Percentiles rank a stretch among this genome's conserved stretches.
phyloP scores from a whole-genome alignment of 2,113 vertebrate genomes.

The Orycteropus afer region DNA sequence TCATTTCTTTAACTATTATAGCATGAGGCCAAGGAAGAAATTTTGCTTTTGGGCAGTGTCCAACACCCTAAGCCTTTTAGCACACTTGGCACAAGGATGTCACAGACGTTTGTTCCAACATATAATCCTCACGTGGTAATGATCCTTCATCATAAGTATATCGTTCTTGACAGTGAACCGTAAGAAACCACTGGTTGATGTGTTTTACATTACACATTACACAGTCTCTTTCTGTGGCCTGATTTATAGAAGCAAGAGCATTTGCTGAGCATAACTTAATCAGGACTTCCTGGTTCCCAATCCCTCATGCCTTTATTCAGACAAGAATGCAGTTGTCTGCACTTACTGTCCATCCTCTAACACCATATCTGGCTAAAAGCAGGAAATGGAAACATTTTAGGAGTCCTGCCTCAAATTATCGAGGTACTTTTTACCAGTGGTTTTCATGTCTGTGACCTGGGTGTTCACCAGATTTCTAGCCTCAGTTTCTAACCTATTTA shows the following conservation, averaged over 20 bases:
- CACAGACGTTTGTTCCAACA: background rate
- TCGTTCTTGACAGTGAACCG: constrained; percentile 46
- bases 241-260: constrained; percentile 4
- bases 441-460: background rate
- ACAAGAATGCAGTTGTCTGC: background rate
- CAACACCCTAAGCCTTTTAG: constrained; percentile 31
- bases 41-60: constrained; percentile 37
- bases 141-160: constrained; percentile 20
- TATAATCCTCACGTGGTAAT: background rate
- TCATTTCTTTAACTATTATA: constrained; percentile 52
- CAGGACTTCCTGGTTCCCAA: background rate
- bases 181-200: constrained; percentile 31
- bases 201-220: constrained; percentile 27
- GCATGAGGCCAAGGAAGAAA: background rate
- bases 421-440: background rate
- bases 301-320: background rate
- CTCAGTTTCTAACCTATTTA: background rate
- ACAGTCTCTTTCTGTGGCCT: background rate
- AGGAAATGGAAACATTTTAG: background rate
- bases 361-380: background rate
- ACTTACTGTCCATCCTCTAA: background rate
- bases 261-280: background rate
- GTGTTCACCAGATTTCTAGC: background rate
- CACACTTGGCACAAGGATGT: constrained; percentile 42
- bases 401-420: background rate